Base-by-base conservation (phyloP, 2,888 invertebrate genomes). In the Ophion costatus region DNA sequence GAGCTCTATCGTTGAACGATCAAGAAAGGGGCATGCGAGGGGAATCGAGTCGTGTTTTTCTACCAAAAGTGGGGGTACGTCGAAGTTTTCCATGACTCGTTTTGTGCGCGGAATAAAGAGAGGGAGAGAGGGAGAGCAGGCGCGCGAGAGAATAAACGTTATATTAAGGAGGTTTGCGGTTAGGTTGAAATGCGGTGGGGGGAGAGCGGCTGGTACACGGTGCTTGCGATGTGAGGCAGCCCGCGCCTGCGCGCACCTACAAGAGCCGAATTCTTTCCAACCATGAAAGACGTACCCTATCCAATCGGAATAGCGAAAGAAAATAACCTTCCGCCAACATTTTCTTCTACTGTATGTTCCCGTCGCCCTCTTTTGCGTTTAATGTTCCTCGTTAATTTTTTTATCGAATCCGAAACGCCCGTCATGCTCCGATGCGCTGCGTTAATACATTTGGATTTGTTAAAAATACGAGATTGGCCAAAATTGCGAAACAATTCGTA, bases 51-150 rank as follows among this genome's bases (percentile, higher is more conserved):
- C 38, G 9, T 38, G 70, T 56, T 67, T 38, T 75, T 59, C 64
- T 79, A 17, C 42, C 79, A 45, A 80, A n/a, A 22, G 76, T 6
- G 76, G 77, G 42, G 38, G 56, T 33, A 59, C 67, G 64, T 80
- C 80, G 86, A 87, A 86, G 77, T 87, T 87, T 84, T 87, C 87
- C 87, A 76, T 56, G 24, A 71, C 20, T 24, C 42, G 71, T 45
- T 73, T 51, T 70, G 76, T 33, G 76, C 20, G 56, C 29, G 29
- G 63, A 51, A 20, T 20, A 69, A 45, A 79, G 66, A 45, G 56
- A 11, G 71, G 17, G 56, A 56, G 57, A 24, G 73, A 66, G 73
- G 33, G 33, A 59, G 59, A 59, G 56, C n/a, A n/a, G n/a, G n/a
- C n/a, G n/a, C 33, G 33, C 33, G 33, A 38, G 38, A 38, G 9